These are phyloP conservation scores for Clunio marinus DNA, from an alignment of 2,888 invertebrate species.

Conservation along the genomic window DNA sequence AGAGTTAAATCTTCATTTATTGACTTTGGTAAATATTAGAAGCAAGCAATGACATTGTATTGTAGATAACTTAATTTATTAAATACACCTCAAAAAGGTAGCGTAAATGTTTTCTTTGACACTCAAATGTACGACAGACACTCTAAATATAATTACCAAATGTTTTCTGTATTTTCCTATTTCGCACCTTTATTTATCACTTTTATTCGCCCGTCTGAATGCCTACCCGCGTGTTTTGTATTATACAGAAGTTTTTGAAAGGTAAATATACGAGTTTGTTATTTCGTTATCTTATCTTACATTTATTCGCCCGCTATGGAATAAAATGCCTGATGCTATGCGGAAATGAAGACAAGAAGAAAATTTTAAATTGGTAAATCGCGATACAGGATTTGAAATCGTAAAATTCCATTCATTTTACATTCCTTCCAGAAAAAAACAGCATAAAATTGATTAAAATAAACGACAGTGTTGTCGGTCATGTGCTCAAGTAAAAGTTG, in stretches of 20 bases:
- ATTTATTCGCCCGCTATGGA: not conserved
- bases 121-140: not conserved
- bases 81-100: too few relatives aligned
- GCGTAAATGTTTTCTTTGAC: not conserved
- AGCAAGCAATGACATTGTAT: too few relatives aligned
- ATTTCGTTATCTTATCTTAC: not conserved
- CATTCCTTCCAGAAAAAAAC: too few relatives aligned
- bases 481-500: too few relatives aligned
- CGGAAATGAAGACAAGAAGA: not conserved
- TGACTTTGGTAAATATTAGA: too few relatives aligned
- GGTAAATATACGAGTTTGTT: conserved; percentile 13
- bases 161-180: not conserved
- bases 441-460: too few relatives aligned
- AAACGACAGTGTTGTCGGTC: too few relatives aligned
- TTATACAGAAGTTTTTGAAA: conserved; percentile 15
- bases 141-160: not conserved
- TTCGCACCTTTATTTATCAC: conserved; percentile 1
- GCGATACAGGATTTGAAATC: too few relatives aligned
- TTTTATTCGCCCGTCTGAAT: not conserved
- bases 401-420: too few relatives aligned
- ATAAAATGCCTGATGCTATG: not conserved
- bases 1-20: too few relatives aligned
- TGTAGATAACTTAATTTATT: too few relatives aligned
- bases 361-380: conserved; percentile 10
- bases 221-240: not conserved